Conservation (phyloP, 2,888 invertebrate genomes). For the Drosophila koepferae region DNA sequence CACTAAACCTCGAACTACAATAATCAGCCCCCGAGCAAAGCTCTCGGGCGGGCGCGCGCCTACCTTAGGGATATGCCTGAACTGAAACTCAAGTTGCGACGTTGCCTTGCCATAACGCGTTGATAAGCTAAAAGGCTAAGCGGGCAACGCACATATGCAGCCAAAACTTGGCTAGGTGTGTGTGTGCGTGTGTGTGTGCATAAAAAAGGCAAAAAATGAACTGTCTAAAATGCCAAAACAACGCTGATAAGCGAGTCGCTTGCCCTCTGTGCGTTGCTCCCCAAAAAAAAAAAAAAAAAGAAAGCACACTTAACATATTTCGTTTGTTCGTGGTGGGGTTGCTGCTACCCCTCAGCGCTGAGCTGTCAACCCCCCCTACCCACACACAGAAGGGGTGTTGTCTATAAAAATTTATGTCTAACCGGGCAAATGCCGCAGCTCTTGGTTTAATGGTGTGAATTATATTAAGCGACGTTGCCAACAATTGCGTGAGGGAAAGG, state of each 20-base stretch:
- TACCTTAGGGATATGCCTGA: conserved; percentile 47
- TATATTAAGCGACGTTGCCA: conserved; percentile 68
- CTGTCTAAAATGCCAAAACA: conserved; percentile 64
- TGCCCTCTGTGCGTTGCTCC: conserved; percentile 43
- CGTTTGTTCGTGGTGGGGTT: conserved; percentile 10
- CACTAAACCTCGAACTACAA: not conserved
- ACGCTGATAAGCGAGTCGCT: conserved; percentile 71
- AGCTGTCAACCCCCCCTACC: not conserved
- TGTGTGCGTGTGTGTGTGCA: conserved; percentile 31
- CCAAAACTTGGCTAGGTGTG: conserved; percentile 15
- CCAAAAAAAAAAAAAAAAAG: not conserved
- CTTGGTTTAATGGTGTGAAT: conserved; percentile 81
- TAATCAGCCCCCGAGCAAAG: conserved; percentile 33
- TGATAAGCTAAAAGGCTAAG: conserved; percentile 74
- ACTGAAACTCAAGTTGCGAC: conserved; percentile 27
- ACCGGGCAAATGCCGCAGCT: conserved; percentile 75
- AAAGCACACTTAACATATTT: conserved; percentile 74
- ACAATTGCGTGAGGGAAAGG: conserved; percentile 21
- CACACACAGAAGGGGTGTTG: conserved; percentile 59
- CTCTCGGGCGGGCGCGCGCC: conserved; percentile 29
- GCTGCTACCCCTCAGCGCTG: conserved; percentile 4
- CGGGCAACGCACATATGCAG: conserved; percentile 23
- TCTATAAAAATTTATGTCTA: conserved; percentile 79
- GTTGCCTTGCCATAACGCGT: conserved; percentile 70
- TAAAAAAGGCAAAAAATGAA: conserved; percentile 52